phyloP scores from a whole-genome alignment of 1,140 invertebrate genomes.

The Zaprionus inermis region DNA sequence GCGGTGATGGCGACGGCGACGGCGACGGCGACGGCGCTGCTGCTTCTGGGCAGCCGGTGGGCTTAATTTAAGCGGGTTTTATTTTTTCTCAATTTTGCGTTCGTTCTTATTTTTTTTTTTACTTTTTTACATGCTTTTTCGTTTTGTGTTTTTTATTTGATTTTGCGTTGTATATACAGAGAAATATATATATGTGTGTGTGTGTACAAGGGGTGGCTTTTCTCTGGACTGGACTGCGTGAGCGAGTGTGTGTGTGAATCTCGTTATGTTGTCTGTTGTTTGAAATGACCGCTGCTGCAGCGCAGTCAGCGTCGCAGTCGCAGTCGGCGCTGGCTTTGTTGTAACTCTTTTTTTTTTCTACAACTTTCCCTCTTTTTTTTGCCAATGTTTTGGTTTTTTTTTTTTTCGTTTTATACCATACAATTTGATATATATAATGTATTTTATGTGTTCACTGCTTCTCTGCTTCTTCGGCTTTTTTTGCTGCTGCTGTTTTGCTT shows the following conservation, averaged over 20 bases:
- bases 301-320: slow-evolving; percentile 43
- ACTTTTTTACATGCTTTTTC: slow-evolving; percentile 63
- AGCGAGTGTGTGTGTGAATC: slow-evolving; percentile 63
- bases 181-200: slow-evolving; percentile 42
- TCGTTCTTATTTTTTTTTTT: slow-evolving; percentile 40
- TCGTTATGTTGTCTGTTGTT: slow-evolving; percentile 80
- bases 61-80: slow-evolving; percentile 82
- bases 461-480: background rate
- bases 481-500: slow-evolving; percentile 20
- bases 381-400: slow-evolving; percentile 16
- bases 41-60: slow-evolving; percentile 71
- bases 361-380: slow-evolving; percentile 21
- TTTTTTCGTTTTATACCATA: slow-evolving; percentile 22
- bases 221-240: slow-evolving; percentile 30
- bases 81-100: slow-evolving; percentile 75
- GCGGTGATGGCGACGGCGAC: slow-evolving; percentile 12
- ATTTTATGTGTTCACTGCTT: slow-evolving; percentile 51
- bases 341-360: slow-evolving; percentile 62
- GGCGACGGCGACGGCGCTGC: slow-evolving; percentile 21
- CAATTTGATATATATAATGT: slow-evolving; percentile 70
- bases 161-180: slow-evolving; percentile 59
- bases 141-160: slow-evolving; percentile 74
- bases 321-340: slow-evolving; percentile 28
- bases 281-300: slow-evolving; percentile 68
- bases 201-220: slow-evolving; percentile 49